Percentiles rank a stretch among this genome's conserved stretches.
Evolutionary conservation across 2,113 vertebrate species (phyloP).

Genomic region (Alethe diademata): DNA sequence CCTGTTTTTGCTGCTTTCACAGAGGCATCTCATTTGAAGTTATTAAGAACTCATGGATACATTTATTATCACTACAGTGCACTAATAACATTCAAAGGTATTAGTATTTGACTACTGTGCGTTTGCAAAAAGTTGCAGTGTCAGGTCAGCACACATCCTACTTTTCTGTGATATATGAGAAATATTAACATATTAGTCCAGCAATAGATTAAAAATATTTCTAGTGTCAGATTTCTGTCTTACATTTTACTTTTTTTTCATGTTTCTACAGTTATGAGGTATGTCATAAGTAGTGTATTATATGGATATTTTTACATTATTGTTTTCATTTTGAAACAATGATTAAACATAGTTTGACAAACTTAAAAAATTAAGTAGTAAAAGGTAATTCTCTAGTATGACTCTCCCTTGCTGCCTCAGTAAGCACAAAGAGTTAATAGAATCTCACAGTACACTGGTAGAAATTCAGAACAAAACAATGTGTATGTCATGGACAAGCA

Average conservation of each 20-base stretch:
- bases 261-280: not conserved
- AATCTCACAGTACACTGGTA: not conserved
- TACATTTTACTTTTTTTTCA: not conserved
- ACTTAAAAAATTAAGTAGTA: not conserved
- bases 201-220: constrained; percentile 56
- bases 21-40: constrained; percentile 31
- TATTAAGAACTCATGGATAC: constrained; percentile 12
- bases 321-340: not conserved
- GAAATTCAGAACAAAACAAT: not conserved
- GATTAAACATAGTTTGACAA: not conserved
- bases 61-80: constrained; percentile 28
- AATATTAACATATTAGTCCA: constrained; percentile 47
- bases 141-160: constrained; percentile 14
- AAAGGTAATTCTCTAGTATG: not conserved
- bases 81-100: constrained; percentile 15
- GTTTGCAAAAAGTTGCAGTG: constrained; percentile 45
- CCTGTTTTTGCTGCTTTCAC: not conserved
- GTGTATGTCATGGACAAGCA: not conserved
- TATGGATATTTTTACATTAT: not conserved
- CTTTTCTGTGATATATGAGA: constrained; percentile 58
- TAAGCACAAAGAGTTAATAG: not conserved
- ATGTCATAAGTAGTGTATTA: constrained; percentile 4
- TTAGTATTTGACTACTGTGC: constrained; percentile 24
- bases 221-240: constrained; percentile 45
- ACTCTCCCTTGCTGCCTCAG: not conserved